Conservation (phyloP, 1,140 invertebrate genomes). For the Elymnias hypermnestra region DNA sequence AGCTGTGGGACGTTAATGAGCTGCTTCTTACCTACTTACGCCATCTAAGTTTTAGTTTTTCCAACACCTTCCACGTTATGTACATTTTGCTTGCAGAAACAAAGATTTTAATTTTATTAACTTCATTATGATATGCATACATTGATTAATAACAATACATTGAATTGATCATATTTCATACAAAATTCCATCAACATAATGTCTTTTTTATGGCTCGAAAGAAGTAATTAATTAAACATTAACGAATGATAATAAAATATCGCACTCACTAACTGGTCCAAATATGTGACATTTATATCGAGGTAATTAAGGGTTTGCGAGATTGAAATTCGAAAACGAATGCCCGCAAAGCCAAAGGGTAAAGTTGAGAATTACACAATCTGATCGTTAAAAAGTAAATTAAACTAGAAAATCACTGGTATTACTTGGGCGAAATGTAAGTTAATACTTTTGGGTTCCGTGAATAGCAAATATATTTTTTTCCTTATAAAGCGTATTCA, state of each 20-base stretch:
- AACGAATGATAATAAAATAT: not conserved
- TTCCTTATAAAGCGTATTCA: too few relatives aligned
- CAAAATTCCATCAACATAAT: too few relatives aligned
- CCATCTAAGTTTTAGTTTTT: too few relatives aligned
- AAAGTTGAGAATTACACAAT: slow-evolving; percentile 17
- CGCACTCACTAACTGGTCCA: slow-evolving; percentile 13
- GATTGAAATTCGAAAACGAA: not conserved
- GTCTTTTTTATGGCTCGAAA: not conserved
- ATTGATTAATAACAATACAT: too few relatives aligned
- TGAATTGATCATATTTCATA: too few relatives aligned
- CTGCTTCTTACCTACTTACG: too few relatives aligned
- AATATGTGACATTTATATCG: slow-evolving; percentile 15
- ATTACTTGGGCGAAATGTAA: slow-evolving; percentile 5
- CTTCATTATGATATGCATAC: too few relatives aligned
- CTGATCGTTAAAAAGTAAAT: slow-evolving; percentile 7
- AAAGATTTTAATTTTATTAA: too few relatives aligned
- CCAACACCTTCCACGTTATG: too few relatives aligned
- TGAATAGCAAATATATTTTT: not conserved
- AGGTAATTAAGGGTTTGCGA: slow-evolving; percentile 2
- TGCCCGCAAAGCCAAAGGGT: slow-evolving; percentile 9
- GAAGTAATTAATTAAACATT: not conserved
- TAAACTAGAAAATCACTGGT: slow-evolving; percentile 1
- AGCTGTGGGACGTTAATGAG: too few relatives aligned
- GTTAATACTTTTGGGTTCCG: slow-evolving; percentile 1
- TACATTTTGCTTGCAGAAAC: too few relatives aligned